Conservation (phyloP, 2,113 vertebrate species). For the Hyperopisus bebe region DNA sequence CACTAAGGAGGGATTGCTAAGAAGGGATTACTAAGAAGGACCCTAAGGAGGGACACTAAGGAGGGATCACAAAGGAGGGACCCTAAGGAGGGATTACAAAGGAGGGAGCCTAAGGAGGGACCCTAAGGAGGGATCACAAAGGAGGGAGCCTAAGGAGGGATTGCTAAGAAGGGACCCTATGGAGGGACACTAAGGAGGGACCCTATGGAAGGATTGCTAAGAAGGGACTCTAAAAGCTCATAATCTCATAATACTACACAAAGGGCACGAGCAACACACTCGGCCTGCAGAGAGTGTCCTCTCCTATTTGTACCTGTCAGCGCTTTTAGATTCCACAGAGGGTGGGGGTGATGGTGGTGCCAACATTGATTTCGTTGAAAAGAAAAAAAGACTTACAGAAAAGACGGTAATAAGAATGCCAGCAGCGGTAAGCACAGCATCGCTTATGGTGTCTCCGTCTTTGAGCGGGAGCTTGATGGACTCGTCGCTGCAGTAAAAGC, state of each 20-base stretch:
- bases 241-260: background rate
- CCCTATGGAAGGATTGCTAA: background rate
- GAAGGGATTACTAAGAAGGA: background rate
- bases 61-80: background rate
- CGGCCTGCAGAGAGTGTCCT: background rate
- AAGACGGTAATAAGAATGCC: constrained; percentile 94
- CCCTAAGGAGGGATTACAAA: background rate
- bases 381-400: constrained; percentile 71
- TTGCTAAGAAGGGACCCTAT: background rate
- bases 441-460: constrained; percentile 89
- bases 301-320: background rate
- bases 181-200: background rate
- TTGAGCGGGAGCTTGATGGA: constrained; percentile 95
- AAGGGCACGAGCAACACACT: background rate
- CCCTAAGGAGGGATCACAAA: too few species aligned
- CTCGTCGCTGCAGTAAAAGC: constrained; percentile 81
- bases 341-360: constrained; percentile 27
- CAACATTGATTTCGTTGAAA: constrained; percentile 22
- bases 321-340: background rate
- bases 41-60: too few species aligned
- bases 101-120: background rate
- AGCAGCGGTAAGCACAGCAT: constrained; percentile 86
- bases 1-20: background rate
- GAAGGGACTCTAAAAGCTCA: background rate
- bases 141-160: background rate